Base-by-base conservation (phyloP, 2,797 vertebrate genomes). In the Synaphobranchus kaupii region DNA sequence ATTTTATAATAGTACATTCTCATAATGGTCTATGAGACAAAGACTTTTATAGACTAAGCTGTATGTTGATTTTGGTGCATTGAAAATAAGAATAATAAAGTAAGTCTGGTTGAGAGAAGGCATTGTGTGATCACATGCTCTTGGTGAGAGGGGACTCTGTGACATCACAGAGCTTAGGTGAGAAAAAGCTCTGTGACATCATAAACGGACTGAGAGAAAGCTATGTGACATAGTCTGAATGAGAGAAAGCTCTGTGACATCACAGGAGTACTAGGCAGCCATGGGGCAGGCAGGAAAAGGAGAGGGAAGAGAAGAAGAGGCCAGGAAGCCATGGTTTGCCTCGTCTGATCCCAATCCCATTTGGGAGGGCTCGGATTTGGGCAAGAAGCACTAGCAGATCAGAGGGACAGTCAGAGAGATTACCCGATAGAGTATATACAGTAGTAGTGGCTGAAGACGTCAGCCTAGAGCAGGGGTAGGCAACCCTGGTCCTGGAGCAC, bases 181-280 rank as follows among this genome's bases (percentile, higher is more conserved):
- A 66, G 63, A 28, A n/a, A 66, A n/a, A 66, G 63, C 25, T n/a
- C 63, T 68, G 25, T 68, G 68, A 73, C 68, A 73, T 73, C 68
- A 73, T 28, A 73, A 63, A 25, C 4, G 15, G 22, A 5, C 17
- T 63, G 58, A 63, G 58, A 20, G 58, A 20, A 63, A 20, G 22
- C 17, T 25, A 20, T 63, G 22, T 63, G 58, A 63, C 58, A 2
- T 60, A 20, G 6, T n/a, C 13, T 60, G 20, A 17, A 25, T 8
- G 25, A 73, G 2, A 34, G 28, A 73, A 13, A 10, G 8, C 63
- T 66, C 63, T 73, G 31, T 73, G 12, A 73, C 68, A 73, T 73
- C 68, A 73, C 68, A 34, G 52, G 13, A 54, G 52, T 9, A 54
- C 9, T 54, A 13, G 1, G 12, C 52, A 0, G 52, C 52, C 52